A percentile compares a stretch with the other conserved stretches of the same genome.
phyloP scores from a whole-genome alignment of 2,888 invertebrate genomes.

The Eupithecia tripunctaria region DNA sequence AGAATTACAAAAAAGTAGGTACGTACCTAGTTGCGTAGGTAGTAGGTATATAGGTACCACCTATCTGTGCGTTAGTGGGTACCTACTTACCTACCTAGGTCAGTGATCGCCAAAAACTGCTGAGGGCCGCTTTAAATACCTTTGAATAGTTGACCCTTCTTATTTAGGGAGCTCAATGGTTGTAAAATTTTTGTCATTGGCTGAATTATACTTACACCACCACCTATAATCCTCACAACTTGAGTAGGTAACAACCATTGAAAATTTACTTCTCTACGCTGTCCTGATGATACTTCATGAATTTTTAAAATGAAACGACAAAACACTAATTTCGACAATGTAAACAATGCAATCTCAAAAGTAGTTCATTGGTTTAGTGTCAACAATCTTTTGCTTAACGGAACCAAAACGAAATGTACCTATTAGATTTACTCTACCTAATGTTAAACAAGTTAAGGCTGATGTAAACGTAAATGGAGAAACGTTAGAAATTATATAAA shows the following conservation, averaged over 20 bases:
- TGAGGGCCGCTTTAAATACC: neutral
- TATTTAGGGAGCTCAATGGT: neutral
- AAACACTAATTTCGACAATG: too few species aligned
- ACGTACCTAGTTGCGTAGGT: neutral
- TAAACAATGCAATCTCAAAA: too few species aligned
- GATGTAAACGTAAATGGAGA: too few species aligned
- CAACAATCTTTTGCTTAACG: too few species aligned
- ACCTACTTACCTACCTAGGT: too few species aligned
- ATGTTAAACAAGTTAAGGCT: too few species aligned
- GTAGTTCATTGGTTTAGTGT: too few species aligned
- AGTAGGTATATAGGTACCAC: neutral
- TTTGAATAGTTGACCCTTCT: neutral
- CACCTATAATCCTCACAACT: neutral
- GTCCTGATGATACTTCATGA: too few species aligned
- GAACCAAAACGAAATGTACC: too few species aligned
- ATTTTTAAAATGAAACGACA: too few species aligned
- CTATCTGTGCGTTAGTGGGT: neutral
- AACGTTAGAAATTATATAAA: too few species aligned
- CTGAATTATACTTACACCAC: neutral
- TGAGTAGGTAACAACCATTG: neutral
- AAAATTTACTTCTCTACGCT: neutral
- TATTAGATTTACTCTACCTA: too few species aligned
- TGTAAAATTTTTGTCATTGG: neutral
- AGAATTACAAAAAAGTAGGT: neutral
- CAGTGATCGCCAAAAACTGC: neutral